Base-by-base conservation (phyloP, 1,140 invertebrate genomes). In the Capitella teleta region DNA sequence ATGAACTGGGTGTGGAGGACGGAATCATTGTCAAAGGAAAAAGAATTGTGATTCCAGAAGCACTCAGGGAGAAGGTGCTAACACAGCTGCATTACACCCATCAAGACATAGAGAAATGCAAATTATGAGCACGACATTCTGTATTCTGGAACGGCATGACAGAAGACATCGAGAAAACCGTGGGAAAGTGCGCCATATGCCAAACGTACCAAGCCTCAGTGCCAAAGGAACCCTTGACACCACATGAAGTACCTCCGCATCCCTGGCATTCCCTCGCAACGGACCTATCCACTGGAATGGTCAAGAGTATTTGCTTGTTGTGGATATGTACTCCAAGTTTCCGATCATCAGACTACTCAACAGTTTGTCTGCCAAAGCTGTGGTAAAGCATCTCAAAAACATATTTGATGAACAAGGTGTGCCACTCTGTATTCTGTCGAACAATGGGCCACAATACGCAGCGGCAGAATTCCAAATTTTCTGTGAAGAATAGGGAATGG, bases 141-240 rank as follows among this genome's bases (percentile, higher is more conserved):
- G 55, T 76, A 32, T 75, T 58, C 53, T 75, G 71, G 69, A 65
- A 65, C 23, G 57, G 56, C 19, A 72, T 76, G 50, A 58, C 57
- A 28, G 62, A 64, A 43, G 63, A 76, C 41, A 74, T 77, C 28
- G 62, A 67, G 61, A 54, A 67, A 38, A 53, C 65, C 16, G 55
- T 74, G 28, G 51, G 53, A 36, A 58, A 57, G 46, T 76, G 73
- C 63, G 26, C 57, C 44, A 57, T 55, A 24, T 75, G 74, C 57
- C 18, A 53, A 34, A 61, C 57, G 44, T 61, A 56, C 57, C 47
- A 48, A 19, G 2, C 19, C 12, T 12, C 19, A 14, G 19, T 14
- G 12, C 21, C 34, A 18, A 51, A 51, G 30, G 49, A 51, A 26
- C 10, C 38, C 2, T 23, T 51, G 12, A 45, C 28, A 3, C 40